Evolutionary conservation across 2,888 invertebrate genomes (phyloP), one percentile per base, ranked within the genome.

Genomic region (Steromphala cineraria): DNA sequence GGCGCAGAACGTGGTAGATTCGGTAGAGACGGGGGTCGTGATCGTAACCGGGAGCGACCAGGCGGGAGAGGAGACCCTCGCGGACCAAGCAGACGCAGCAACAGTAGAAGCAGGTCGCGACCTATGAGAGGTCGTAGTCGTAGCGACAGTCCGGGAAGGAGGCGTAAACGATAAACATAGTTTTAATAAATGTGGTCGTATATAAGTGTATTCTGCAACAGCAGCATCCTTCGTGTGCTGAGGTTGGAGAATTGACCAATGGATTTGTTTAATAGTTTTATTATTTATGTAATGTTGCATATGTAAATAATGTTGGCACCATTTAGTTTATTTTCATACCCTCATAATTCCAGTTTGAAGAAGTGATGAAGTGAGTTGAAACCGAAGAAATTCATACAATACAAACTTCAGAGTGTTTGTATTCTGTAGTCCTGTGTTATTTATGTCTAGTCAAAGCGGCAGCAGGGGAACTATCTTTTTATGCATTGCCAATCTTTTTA

Each of bases 11-110:
- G 82, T 7, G 81, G 53, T 19, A 62, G 79, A 2, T 77, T 75
- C n/a, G n/a, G n/a, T n/a, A 80, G 77, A 31, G 82, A 82, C 10
- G 36, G 75, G 8, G 77, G 62, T 15, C 75, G 80, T 17, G 74
- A 77, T 13, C 53, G 77, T 15, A 67, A 76, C 13, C 71, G 80
- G 31, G 75, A 53, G 15, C 79, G 79, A 15, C n/a, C 67, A 10
- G 55, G 56, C 24, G 52, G n/a, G 40, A 80, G 80, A 28, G 55
- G 83, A 15, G 78, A 80, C 15, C 21, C 77, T 7, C 55, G 75
- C 21, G 52, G 53, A 40, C 79, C 67, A 4, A 80, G 75, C n/a
- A 71, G 75, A n/a, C 52, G 81, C 21, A 80, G 78, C 46, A 10
- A 53, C 15, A 78, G 74, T 24, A 71, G 83, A 0, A 79, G 81